A percentile compares a stretch with the other conserved stretches of the same genome.
Evolutionary conservation across 2,113 vertebrate genomes (phyloP).

Genomic region (Nothobranchius kuhntae): DNA sequence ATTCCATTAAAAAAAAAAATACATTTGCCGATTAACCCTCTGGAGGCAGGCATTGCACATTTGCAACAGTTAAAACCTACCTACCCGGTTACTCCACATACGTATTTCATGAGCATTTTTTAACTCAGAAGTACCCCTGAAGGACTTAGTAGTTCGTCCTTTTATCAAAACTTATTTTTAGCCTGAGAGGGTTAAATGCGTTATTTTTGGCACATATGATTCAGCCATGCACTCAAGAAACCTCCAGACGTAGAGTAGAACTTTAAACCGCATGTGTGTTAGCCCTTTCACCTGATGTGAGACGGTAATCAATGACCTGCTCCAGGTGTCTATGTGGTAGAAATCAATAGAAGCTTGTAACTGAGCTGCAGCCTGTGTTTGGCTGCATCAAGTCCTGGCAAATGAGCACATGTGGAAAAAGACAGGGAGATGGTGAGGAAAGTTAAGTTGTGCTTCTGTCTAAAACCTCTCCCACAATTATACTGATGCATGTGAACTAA

Average conservation of each 20-base stretch:
- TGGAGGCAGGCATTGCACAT: no score
- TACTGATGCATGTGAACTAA: slow-evolving; percentile 37
- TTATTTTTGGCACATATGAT: background rate
- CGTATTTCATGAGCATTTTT: no score
- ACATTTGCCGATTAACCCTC: no score
- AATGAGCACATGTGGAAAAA: slow-evolving; percentile 8
- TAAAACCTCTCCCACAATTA: background rate
- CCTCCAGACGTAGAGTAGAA: background rate
- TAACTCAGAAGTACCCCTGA: no score
- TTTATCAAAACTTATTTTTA: no score
- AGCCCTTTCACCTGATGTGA: background rate
- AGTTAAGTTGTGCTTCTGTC: no score
- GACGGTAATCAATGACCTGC: slow-evolving; percentile 2
- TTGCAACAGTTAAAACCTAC: no score
- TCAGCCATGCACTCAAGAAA: background rate
- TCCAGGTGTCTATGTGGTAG: background rate
- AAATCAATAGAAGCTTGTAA: slow-evolving; percentile 12
- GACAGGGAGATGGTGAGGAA: background rate
- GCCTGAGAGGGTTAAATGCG: no score
- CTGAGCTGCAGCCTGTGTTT: slow-evolving; percentile 6
- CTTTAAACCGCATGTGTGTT: background rate
- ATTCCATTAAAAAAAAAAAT: no score
- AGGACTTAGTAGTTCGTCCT: no score
- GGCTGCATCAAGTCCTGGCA: slow-evolving; percentile 21
- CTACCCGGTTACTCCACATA: no score